These are phyloP conservation scores for Peromyscus californicus DNA, from an alignment of 2,113 vertebrate genomes.

Conservation along the genomic window DNA sequence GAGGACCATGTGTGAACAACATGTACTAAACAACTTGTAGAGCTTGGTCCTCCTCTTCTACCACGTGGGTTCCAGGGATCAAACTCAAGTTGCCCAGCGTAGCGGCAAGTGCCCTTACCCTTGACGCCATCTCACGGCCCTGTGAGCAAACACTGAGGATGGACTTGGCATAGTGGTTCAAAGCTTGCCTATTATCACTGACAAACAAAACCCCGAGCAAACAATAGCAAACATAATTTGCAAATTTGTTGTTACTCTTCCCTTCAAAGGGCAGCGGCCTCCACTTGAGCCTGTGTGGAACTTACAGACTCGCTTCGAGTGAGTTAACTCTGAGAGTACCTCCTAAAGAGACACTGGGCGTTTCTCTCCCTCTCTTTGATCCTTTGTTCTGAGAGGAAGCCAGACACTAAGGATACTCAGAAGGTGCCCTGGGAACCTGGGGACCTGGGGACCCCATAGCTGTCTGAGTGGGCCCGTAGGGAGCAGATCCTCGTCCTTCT, in stretches of 20 bases:
- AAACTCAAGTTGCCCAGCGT: not conserved
- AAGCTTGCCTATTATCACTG: not conserved
- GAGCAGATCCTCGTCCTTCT: no score
- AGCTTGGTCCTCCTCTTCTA: no score
- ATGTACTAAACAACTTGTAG: no score
- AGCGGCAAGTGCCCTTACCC: not conserved
- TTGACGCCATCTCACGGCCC: not conserved
- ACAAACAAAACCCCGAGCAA: not conserved
- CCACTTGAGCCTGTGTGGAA: not conserved
- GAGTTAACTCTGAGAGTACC: slow-evolving; percentile 9
- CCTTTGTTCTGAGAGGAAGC: not conserved
- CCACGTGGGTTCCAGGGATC: not conserved
- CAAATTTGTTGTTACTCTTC: not conserved
- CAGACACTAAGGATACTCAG: not conserved
- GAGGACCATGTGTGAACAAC: no score
- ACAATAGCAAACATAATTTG: not conserved
- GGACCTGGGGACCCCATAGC: not conserved
- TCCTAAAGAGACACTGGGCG: slow-evolving; percentile 38
- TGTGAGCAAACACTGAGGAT: not conserved
- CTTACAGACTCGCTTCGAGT: not conserved
- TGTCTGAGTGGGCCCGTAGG: not conserved
- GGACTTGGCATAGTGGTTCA: not conserved
- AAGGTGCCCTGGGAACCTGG: not conserved
- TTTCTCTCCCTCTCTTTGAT: not conserved
- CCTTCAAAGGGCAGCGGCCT: not conserved